These are phyloP conservation scores for Plebejus anna DNA, from an alignment of 2,888 invertebrate species.

Conservation along the genomic window DNA sequence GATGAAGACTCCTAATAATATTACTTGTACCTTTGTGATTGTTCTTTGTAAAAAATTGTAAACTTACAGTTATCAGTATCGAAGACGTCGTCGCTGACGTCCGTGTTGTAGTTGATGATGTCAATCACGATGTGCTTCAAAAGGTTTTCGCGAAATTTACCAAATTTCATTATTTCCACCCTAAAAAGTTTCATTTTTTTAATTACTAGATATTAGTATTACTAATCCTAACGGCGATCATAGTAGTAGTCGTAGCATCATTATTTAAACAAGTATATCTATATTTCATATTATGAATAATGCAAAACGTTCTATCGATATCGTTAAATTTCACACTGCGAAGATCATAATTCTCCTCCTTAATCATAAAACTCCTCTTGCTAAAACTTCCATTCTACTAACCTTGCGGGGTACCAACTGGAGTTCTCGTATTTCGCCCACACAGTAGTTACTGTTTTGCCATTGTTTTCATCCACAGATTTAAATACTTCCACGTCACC, in stretches of 20 bases:
- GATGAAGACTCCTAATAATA: too few species aligned
- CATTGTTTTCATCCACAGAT: conserved; percentile 31
- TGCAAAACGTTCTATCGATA: too few species aligned
- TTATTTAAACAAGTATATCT: too few species aligned
- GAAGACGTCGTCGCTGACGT: conserved; percentile 44
- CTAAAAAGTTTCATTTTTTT: conserved; percentile 41
- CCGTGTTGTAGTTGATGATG: conserved; percentile 45
- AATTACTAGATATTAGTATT: too few species aligned
- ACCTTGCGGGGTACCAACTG: conserved; percentile 57
- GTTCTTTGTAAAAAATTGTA: not conserved
- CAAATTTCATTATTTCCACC: conserved; percentile 48
- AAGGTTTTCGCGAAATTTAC: conserved; percentile 48
- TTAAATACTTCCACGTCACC: conserved; percentile 46
- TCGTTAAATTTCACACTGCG: too few species aligned
- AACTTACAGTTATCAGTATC: conserved; percentile 44
- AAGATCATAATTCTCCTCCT: not conserved
- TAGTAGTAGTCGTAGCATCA: too few species aligned
- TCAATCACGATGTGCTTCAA: conserved; percentile 52
- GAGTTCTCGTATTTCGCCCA: conserved; percentile 49
- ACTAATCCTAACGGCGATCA: too few species aligned
- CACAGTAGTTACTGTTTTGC: conserved; percentile 41
- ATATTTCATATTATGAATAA: too few species aligned
- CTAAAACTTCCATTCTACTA: conserved; percentile 27
- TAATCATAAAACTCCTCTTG: not conserved
- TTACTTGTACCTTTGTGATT: too few species aligned